These are phyloP conservation scores for Brachionus koreanus DNA, from an alignment of 1,140 invertebrate genomes.

Conservation along the genomic window DNA sequence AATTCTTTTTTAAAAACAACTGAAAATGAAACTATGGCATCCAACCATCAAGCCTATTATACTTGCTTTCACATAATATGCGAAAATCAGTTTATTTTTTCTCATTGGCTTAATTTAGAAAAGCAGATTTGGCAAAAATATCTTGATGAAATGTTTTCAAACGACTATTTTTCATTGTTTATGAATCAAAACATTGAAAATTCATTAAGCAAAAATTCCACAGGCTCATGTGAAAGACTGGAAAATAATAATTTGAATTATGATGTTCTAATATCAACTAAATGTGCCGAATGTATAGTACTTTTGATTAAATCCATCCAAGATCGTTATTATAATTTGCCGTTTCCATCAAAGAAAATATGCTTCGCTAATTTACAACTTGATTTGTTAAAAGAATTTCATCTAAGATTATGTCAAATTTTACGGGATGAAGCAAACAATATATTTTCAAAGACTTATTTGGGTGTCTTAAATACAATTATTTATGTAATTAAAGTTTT, in stretches of 20 bases:
- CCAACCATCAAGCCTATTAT: neutral
- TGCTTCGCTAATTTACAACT: conserved; percentile 17
- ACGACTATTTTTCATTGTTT: neutral
- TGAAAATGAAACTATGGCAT: neutral
- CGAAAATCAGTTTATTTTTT: neutral
- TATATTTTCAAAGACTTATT: neutral
- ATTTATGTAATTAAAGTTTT: conserved; percentile 10
- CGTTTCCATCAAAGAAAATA: neutral
- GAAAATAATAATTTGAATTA: neutral
- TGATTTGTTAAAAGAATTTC: conserved; percentile 21
- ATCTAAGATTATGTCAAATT: conserved; percentile 32
- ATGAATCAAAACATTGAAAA: neutral
- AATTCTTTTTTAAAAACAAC: conserved; percentile 1
- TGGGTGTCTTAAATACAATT: conserved; percentile 33
- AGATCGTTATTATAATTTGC: conserved; percentile 3
- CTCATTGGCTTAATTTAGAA: conserved; percentile 25
- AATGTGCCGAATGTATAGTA: conserved; percentile 21
- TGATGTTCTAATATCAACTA: neutral
- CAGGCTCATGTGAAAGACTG: neutral
- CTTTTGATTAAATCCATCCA: conserved; percentile 3
- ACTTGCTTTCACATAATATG: conserved; percentile 15
- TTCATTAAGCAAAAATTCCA: neutral
- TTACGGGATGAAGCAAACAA: conserved; percentile 25
- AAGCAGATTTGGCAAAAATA: conserved; percentile 36
- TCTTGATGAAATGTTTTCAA: conserved; percentile 34